Conservation (phyloP, 2,113 vertebrate genomes). For the Myotis lucifugus region DNA sequence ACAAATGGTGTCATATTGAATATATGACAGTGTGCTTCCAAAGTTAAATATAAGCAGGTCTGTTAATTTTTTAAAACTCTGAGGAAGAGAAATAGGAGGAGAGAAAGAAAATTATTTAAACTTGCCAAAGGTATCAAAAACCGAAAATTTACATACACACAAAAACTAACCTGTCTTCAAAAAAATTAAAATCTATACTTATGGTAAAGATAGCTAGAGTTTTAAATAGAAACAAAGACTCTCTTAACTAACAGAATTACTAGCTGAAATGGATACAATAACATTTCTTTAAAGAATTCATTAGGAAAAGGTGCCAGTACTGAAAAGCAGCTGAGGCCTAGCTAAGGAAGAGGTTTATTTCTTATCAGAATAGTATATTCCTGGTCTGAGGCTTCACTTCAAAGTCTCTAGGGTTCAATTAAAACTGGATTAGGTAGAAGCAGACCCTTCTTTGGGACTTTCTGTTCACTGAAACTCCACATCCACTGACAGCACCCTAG, state of each 20-base stretch:
- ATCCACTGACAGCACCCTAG: slow-evolving; percentile 86
- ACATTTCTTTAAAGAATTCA: slow-evolving; percentile 84
- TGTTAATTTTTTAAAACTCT: neutral
- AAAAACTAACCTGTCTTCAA: neutral
- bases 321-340: slow-evolving; percentile 86
- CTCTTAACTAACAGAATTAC: slow-evolving; percentile 10
- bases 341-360: slow-evolving; percentile 80
- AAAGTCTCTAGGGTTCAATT: slow-evolving; percentile 99
- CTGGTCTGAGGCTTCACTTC: slow-evolving; percentile 92
- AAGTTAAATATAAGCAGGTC: slow-evolving; percentile 11
- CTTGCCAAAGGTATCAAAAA: neutral
- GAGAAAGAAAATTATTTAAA: slow-evolving; percentile 22
- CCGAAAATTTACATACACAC: neutral
- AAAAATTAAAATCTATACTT: neutral
- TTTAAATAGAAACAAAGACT: slow-evolving; percentile 54
- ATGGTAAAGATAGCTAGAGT: neutral
- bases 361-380: slow-evolving; percentile 84
- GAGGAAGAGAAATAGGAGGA: neutral
- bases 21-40: neutral
- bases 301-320: slow-evolving; percentile 84
- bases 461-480: slow-evolving; percentile 83
- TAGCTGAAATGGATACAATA: slow-evolving; percentile 1
- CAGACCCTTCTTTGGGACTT: slow-evolving; percentile 85
- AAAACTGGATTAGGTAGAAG: slow-evolving; percentile 96
- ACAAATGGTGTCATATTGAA: neutral